A percentile compares a stretch with the other conserved stretches of the same genome.
Evolutionary conservation across 2,113 vertebrate species (phyloP).

Genomic region (Apaloderma vittatum): DNA sequence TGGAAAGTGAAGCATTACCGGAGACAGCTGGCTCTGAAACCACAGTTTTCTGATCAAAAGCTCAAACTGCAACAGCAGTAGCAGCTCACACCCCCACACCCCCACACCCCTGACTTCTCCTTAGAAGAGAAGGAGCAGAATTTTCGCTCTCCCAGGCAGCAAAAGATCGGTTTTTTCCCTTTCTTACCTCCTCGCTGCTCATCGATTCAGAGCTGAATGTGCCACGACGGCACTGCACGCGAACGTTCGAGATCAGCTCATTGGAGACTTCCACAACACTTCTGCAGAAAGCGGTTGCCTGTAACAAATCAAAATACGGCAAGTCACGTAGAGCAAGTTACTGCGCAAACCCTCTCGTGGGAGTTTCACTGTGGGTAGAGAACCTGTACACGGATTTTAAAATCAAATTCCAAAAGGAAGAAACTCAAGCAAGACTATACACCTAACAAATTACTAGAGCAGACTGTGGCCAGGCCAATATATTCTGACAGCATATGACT

Average conservation of each 20-base stretch:
- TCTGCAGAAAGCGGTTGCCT: constrained; percentile 64
- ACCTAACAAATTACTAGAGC: background rate
- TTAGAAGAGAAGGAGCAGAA: background rate
- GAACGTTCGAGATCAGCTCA: background rate
- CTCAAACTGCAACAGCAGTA: background rate
- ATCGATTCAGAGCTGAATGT: constrained; percentile 55
- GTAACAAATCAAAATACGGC: background rate
- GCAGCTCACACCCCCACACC: background rate
- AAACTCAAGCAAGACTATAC: background rate
- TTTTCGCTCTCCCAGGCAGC: background rate
- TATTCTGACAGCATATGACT: background rate
- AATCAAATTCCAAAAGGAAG: background rate
- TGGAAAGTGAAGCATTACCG: background rate
- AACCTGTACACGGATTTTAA: background rate
- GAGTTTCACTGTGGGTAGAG: accelerated
- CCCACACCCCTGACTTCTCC: background rate
- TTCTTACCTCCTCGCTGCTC: constrained; percentile 79
- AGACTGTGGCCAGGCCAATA: background rate
- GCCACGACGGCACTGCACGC: constrained; percentile 44
- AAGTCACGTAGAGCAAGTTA: background rate
- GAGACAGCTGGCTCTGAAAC: background rate
- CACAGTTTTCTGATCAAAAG: background rate
- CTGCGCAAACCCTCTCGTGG: background rate
- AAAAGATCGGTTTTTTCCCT: background rate
- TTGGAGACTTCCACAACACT: constrained; percentile 42